Evolutionary conservation across 2,888 invertebrate species (phyloP).

Genomic region (Eudemis profundana): DNA sequence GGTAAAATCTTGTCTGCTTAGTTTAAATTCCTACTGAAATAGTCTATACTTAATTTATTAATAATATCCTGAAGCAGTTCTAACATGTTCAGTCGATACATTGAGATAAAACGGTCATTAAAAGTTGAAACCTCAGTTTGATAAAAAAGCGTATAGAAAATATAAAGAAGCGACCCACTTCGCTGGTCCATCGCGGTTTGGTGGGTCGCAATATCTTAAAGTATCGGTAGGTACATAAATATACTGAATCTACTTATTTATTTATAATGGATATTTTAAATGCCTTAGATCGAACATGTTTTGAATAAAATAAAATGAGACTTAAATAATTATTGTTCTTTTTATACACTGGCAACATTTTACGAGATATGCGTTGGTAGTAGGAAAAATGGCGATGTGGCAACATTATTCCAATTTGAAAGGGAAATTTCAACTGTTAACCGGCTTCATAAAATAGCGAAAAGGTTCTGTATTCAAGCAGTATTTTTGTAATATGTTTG

Average conservation of each 20-base stretch:
- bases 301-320: conserved; percentile 6
- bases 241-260: conserved; percentile 32
- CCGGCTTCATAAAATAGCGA: too few species aligned
- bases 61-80: conserved; percentile 30
- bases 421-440: background rate
- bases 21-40: conserved; percentile 12
- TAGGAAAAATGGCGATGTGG: conserved; percentile 30
- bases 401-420: background rate
- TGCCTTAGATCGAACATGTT: conserved; percentile 9
- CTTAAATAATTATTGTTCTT: conserved; percentile 36
- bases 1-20: background rate
- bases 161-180: conserved; percentile 29
- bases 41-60: conserved; percentile 13
- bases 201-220: conserved; percentile 22
- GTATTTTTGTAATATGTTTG: too few species aligned
- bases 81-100: conserved; percentile 37
- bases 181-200: conserved; percentile 38
- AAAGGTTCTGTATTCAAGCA: too few species aligned
- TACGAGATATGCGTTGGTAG: conserved; percentile 28
- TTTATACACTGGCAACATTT: conserved; percentile 30
- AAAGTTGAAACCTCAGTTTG: conserved; percentile 10
- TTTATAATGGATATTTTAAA: conserved; percentile 23
- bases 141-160: conserved; percentile 23
- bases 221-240: conserved; percentile 26
- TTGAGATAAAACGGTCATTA: conserved; percentile 19